Evolutionary conservation across 2,888 invertebrate genomes (phyloP), one percentile per base, ranked within the genome.

Genomic region (Sinohyriopsis cumingii): DNA sequence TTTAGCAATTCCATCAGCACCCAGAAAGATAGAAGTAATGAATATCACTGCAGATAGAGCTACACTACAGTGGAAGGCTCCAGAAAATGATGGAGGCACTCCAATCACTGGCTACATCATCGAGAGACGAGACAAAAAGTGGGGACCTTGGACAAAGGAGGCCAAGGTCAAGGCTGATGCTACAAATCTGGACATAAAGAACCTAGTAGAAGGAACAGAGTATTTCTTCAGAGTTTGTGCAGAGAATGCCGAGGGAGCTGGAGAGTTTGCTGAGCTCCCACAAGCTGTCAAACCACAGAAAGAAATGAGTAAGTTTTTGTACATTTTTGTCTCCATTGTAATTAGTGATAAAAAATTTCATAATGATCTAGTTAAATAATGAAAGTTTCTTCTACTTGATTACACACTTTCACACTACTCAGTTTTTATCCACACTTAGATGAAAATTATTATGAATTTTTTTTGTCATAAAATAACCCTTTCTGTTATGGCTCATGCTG

Each of bases 171-270:
- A 83, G 56, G 78, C 83, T 20, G 72, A 77, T 28, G 71, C 81
- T 7, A 82, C 81, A 15, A 81, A 80, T 53, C 80, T 80, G 54
- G 84, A 82, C 25, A 82, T 86, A 19, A 77, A 80, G 57, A 80
- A 79, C 53, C 80, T 90, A 55, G 68, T 77, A 25, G 87, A 86
- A 61, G 88, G 86, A 53, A 78, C 78, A 19, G 87, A 88, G 65
- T 90, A 89, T 75, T 84, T 84, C 70, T 89, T 89, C 83, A 78
- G 88, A 59, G 87, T 90, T 6, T 80, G 83, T 68, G 89, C 89
- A 61, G 82, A 84, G 62, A 89, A 89, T 75, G 80, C 83, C n/a
- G 87, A 86, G 57, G 89, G 89, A 7, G 79, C 81, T 55, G 85
- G 89, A 65, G 83, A 83, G 62, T 81, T 84, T 22, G 73, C 73